These are phyloP conservation scores for Hemistola chrysoprasaria DNA, from an alignment of 2,888 invertebrate species.

Conservation along the genomic window DNA sequence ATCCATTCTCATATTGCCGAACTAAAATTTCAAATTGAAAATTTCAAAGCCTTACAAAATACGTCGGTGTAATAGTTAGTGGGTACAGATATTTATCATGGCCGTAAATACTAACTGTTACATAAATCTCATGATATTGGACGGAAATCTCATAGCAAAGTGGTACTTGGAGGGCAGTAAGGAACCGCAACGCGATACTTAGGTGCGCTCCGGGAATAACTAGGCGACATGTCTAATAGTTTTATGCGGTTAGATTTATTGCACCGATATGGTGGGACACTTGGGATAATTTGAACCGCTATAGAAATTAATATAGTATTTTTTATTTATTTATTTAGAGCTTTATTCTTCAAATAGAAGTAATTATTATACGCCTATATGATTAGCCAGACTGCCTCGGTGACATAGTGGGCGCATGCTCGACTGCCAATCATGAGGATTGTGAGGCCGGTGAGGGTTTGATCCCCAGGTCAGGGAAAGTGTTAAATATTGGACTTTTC, in stretches of 20 bases:
- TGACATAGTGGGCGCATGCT: too few species aligned
- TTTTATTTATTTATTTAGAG: too few species aligned
- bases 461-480: too few species aligned
- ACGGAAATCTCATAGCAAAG: conserved; percentile 36
- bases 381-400: too few species aligned
- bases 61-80: conserved; percentile 23
- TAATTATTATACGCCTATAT: too few species aligned
- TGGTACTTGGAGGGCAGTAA: conserved; percentile 29
- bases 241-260: conserved; percentile 17
- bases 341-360: too few species aligned
- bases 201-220: conserved; percentile 23
- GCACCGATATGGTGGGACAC: neutral
- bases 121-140: conserved; percentile 35
- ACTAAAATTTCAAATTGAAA: conserved; percentile 23
- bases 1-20: conserved; percentile 17
- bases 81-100: conserved; percentile 13
- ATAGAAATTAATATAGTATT: too few species aligned
- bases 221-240: conserved; percentile 17
- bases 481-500: too few species aligned
- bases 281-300: neutral
- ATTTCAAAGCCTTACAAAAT: conserved; percentile 22
- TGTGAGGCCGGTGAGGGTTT: too few species aligned
- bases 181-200: conserved; percentile 31
- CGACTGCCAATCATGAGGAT: too few species aligned
- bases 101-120: conserved; percentile 28